phyloP scores from a whole-genome alignment of 2,888 invertebrate species.

The Macroteleia sp. region DNA sequence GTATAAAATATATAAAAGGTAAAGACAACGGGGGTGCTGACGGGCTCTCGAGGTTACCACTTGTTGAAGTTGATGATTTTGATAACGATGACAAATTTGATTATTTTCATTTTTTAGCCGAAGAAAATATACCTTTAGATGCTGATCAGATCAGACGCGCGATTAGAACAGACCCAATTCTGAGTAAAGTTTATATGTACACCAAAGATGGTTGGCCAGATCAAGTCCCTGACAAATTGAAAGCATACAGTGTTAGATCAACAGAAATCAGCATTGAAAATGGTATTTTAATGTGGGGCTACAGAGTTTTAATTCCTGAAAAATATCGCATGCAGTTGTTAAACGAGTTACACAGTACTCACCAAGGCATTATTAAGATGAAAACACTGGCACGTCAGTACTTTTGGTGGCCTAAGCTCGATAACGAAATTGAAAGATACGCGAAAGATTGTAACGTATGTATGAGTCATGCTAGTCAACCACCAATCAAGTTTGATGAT shows the following conservation, averaged over 20 bases:
- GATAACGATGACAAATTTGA: too few relatives aligned
- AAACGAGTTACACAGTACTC: too few relatives aligned
- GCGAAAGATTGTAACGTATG: slow-evolving; percentile 53
- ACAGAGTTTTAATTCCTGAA: background rate
- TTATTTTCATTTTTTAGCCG: slow-evolving; percentile 53
- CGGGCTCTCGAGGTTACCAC: slow-evolving; percentile 47
- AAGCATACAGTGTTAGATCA: slow-evolving; percentile 1
- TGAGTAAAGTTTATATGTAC: slow-evolving; percentile 45
- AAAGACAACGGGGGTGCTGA: slow-evolving; percentile 44
- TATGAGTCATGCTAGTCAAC: slow-evolving; percentile 45
- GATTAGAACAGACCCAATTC: slow-evolving; percentile 11
- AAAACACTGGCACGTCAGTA: too few relatives aligned
- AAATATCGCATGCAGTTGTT: slow-evolving; percentile 36
- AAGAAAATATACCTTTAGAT: slow-evolving; percentile 31
- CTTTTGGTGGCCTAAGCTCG: too few relatives aligned
- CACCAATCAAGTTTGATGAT: slow-evolving; percentile 55
- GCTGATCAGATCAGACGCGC: too few relatives aligned
- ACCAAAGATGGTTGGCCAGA: slow-evolving; percentile 35
- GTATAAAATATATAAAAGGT: slow-evolving; percentile 37
- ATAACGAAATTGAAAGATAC: too few relatives aligned
- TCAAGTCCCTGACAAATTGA: slow-evolving; percentile 4
- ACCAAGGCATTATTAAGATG: too few relatives aligned
- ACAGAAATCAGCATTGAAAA: slow-evolving; percentile 40
- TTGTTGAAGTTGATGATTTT: background rate
- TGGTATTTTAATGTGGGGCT: slow-evolving; percentile 54